A percentile compares a stretch with the other conserved stretches of the same genome.
These are phyloP conservation scores for Neodontobutis hainanensis DNA, from an alignment of 2,113 vertebrate genomes.

Conservation along the genomic window DNA sequence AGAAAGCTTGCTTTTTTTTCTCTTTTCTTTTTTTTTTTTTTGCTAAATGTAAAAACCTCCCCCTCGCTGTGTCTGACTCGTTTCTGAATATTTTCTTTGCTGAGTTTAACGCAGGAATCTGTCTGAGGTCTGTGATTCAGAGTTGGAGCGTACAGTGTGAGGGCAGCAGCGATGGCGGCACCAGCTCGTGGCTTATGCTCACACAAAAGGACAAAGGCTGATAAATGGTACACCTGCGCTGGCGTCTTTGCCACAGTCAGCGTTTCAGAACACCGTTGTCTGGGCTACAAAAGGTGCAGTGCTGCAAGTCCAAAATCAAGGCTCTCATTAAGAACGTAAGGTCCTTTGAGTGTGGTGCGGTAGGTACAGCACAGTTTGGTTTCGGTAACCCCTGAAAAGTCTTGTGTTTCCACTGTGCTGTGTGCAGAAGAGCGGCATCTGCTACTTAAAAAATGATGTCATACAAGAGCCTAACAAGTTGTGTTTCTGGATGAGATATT, in stretches of 20 bases:
- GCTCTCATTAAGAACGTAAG: conserved; percentile 45
- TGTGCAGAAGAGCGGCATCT: too few relatives aligned
- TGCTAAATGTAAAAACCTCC: conserved; percentile 15
- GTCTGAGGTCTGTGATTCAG: conserved; percentile 62
- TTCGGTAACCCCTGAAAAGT: too few relatives aligned
- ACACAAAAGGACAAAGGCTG: conserved; percentile 47
- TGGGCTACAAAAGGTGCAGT: conserved; percentile 17
- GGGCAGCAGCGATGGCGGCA: not conserved
- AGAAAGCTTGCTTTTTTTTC: too few relatives aligned
- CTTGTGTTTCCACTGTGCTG: too few relatives aligned
- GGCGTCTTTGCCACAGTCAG: conserved; percentile 53
- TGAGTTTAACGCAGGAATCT: conserved; percentile 47
- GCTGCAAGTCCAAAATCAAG: conserved; percentile 18
- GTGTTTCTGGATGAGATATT: too few relatives aligned
- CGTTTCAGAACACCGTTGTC: conserved; percentile 14
- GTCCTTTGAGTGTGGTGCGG: not conserved
- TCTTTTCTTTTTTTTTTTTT: too few relatives aligned
- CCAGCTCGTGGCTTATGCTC: conserved; percentile 26
- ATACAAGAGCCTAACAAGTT: too few relatives aligned
- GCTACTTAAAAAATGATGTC: too few relatives aligned
- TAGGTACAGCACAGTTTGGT: too few relatives aligned
- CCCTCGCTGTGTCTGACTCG: conserved; percentile 31
- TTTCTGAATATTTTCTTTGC: conserved; percentile 38
- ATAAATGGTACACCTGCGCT: conserved; percentile 59
- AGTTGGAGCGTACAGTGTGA: conserved; percentile 20